A percentile compares a stretch with the other conserved stretches of the same genome.
Conservation (phyloP, 2,113 vertebrate species). For the Ellobius talpinus region DNA sequence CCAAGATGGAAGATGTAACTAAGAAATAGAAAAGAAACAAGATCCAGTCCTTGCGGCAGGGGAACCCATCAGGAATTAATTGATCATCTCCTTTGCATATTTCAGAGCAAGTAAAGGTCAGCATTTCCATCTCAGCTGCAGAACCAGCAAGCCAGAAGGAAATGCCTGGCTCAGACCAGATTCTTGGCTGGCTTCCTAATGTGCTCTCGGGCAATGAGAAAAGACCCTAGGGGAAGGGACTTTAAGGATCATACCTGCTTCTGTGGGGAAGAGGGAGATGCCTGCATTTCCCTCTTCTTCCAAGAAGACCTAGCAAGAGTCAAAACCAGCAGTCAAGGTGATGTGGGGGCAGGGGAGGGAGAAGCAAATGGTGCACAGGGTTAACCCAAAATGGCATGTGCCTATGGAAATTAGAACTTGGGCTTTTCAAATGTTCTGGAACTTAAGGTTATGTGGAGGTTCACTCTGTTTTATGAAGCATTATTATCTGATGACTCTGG, state of each 20-base stretch:
- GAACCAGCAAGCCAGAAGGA: neutral
- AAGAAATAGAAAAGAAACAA: constrained; percentile 43
- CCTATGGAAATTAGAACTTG: neutral
- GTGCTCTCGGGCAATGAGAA: neutral
- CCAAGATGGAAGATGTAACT: neutral
- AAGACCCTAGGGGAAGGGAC: neutral
- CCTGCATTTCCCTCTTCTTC: neutral
- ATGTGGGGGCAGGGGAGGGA: neutral
- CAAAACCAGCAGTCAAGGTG: neutral
- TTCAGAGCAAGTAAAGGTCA: neutral
- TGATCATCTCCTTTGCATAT: neutral
- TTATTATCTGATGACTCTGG: neutral
- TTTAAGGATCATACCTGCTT: neutral
- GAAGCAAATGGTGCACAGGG: neutral
- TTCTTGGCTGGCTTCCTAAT: neutral
- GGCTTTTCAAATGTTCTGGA: neutral
- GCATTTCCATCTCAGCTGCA: neutral
- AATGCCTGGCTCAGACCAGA: neutral
- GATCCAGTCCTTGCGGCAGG: neutral
- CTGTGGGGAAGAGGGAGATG: neutral
- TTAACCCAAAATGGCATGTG: neutral
- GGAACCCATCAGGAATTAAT: neutral
- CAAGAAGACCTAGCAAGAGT: neutral
- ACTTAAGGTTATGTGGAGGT: neutral
- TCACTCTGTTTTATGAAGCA: neutral